Conservation (phyloP, 2,797 vertebrate genomes). For the Luscinia megarhynchos region DNA sequence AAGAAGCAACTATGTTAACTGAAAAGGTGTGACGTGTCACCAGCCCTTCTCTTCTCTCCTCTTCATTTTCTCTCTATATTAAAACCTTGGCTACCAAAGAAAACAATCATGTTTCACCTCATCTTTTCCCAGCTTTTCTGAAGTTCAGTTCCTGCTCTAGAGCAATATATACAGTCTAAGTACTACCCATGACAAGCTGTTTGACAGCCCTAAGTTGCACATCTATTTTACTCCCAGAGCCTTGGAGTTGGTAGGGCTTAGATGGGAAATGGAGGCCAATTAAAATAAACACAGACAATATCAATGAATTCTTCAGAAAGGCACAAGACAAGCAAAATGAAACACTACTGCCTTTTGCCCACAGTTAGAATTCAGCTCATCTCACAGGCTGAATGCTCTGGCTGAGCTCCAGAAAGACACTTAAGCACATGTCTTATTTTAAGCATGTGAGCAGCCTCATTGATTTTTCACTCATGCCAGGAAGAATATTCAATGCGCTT, state of each 20-base stretch:
- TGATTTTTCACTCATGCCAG: slow-evolving; percentile 63
- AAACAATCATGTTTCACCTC: slow-evolving; percentile 70
- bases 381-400: not conserved
- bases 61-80: slow-evolving; percentile 66
- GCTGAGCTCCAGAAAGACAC: slow-evolving; percentile 61
- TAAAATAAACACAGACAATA: slow-evolving; percentile 69
- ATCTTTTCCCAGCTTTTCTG: slow-evolving; percentile 71
- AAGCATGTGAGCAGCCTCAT: slow-evolving; percentile 65
- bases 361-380: slow-evolving; percentile 42
- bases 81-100: slow-evolving; percentile 72
- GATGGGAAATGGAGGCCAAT: slow-evolving; percentile 69
- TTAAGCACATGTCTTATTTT: slow-evolving; percentile 66
- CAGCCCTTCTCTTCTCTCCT: slow-evolving; percentile 68
- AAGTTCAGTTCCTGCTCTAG: slow-evolving; percentile 62
- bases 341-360: slow-evolving; percentile 55
- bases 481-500: slow-evolving; percentile 69
- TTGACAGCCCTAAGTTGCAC: slow-evolving; percentile 64
- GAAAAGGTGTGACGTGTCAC: slow-evolving; percentile 67
- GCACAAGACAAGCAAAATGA: slow-evolving; percentile 59
- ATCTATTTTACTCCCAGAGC: slow-evolving; percentile 60
- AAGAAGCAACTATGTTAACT: slow-evolving; percentile 67
- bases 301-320: slow-evolving; percentile 68
- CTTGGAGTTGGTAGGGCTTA: slow-evolving; percentile 46
- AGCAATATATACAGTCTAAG: slow-evolving; percentile 65
- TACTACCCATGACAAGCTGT: slow-evolving; percentile 67